Conservation (phyloP, 2,797 vertebrate genomes). For the Holocentrus rufus region DNA sequence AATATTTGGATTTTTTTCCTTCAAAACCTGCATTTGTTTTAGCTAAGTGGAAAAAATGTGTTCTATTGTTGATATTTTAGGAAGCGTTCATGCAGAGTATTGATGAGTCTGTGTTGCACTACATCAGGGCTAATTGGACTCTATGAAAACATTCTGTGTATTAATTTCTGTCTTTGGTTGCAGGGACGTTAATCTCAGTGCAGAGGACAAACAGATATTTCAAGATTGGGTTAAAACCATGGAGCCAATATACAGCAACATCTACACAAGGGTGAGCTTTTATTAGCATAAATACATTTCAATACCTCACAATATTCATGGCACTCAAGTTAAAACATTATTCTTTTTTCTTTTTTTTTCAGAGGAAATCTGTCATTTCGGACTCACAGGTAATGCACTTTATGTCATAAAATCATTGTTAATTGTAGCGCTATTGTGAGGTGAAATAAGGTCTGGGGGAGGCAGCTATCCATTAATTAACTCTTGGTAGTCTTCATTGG, state of each 20-base stretch:
- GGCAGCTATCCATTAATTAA: neutral
- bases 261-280: constrained; percentile 70
- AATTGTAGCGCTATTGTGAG: neutral
- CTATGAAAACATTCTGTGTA: constrained; percentile 7
- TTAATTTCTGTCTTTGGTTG: constrained; percentile 28
- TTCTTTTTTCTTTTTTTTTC: constrained; percentile 18
- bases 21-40: neutral
- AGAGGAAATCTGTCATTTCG: constrained; percentile 66
- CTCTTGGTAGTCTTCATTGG: neutral
- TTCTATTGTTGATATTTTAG: neutral
- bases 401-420: neutral
- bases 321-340: neutral
- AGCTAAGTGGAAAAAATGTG: too few species aligned
- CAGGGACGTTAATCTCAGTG: constrained; percentile 71
- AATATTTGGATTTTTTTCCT: neutral
- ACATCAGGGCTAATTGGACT: too few species aligned
- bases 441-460: neutral
- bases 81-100: neutral
- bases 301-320: neutral
- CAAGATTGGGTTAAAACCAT: constrained; percentile 75
- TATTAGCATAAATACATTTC: neutral
- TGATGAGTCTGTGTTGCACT: neutral
- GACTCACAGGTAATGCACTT: constrained; percentile 70
- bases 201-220: constrained; percentile 67
- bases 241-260: constrained; percentile 72